Conservation (phyloP, 2,797 vertebrate species). For the Lagodon rhomboides region DNA sequence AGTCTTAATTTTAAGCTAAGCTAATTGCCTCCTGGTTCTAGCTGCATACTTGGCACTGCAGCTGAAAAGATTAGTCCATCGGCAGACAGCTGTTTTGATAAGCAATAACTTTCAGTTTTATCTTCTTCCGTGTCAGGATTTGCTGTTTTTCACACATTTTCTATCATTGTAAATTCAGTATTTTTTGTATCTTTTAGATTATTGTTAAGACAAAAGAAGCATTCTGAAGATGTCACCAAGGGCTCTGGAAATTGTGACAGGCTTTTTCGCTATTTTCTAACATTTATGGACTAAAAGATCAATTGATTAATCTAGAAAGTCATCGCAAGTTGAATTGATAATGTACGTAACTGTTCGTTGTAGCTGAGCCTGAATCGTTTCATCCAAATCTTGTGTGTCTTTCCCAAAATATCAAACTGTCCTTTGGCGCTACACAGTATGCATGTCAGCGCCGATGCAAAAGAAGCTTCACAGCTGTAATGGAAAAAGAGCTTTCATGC, state of each 20-base stretch:
- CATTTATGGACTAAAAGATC: not conserved
- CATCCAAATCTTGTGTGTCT: too few species aligned
- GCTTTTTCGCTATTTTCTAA: not conserved
- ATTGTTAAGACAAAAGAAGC: not conserved
- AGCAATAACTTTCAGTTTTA: not conserved
- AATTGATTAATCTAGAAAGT: not conserved
- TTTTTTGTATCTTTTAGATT: not conserved
- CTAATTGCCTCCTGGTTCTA: not conserved
- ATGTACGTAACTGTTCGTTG: not conserved
- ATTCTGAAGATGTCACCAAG: too few species aligned
- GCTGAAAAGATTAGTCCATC: not conserved
- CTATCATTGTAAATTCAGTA: not conserved
- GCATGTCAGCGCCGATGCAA: not conserved
- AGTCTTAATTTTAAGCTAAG: slow-evolving; percentile 6
- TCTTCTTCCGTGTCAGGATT: not conserved
- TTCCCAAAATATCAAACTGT: not conserved
- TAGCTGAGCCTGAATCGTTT: not conserved
- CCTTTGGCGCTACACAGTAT: not conserved
- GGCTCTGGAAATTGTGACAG: not conserved
- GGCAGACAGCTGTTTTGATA: not conserved
- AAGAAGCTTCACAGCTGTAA: not conserved
- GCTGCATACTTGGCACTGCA: not conserved
- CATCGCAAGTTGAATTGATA: not conserved
- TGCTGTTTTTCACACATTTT: not conserved
- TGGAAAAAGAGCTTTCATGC: not conserved